Evolutionary conservation across 2,113 vertebrate genomes (phyloP).

Genomic region (Zingel zingel): DNA sequence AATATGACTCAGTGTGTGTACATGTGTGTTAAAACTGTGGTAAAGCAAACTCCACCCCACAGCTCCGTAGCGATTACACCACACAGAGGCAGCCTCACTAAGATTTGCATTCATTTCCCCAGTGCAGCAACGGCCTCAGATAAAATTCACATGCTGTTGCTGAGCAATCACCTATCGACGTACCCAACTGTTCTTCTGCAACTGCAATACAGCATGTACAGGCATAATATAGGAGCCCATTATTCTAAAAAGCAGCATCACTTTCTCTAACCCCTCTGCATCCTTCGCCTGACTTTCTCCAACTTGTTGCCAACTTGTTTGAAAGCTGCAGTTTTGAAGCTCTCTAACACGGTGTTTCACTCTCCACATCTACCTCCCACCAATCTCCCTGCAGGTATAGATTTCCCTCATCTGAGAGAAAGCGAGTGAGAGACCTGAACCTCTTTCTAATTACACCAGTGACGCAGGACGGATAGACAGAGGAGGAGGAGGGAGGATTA

Average conservation of each 20-base stretch:
- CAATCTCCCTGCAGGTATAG: constrained; percentile 57
- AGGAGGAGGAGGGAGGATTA: constrained; percentile 72
- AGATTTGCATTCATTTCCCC: constrained; percentile 71
- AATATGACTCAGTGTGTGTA: constrained; percentile 15
- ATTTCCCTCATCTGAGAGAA: constrained; percentile 66
- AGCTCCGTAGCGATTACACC: constrained; percentile 41
- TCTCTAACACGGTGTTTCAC: not conserved
- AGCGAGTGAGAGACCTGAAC: constrained; percentile 65
- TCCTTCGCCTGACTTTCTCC: not conserved
- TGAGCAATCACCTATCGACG: constrained; percentile 51
- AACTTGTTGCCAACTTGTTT: constrained; percentile 39
- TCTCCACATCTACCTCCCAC: constrained; percentile 14
- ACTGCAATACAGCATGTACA: constrained; percentile 4
- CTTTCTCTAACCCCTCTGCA: not conserved
- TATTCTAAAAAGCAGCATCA: not conserved
- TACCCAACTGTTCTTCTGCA: constrained; percentile 27
- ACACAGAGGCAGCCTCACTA: constrained; percentile 40
- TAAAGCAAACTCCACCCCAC: constrained; percentile 33
- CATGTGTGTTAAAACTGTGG: constrained; percentile 26
- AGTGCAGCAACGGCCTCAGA: constrained; percentile 53
- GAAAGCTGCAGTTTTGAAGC: constrained; percentile 24
- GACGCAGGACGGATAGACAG: constrained; percentile 66
- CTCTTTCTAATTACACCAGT: constrained; percentile 72
- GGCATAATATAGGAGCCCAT: not conserved
- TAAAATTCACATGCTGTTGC: constrained; percentile 59